These are phyloP conservation scores for Polymixis lichenea DNA, from an alignment of 2,888 invertebrate genomes.

Conservation along the genomic window DNA sequence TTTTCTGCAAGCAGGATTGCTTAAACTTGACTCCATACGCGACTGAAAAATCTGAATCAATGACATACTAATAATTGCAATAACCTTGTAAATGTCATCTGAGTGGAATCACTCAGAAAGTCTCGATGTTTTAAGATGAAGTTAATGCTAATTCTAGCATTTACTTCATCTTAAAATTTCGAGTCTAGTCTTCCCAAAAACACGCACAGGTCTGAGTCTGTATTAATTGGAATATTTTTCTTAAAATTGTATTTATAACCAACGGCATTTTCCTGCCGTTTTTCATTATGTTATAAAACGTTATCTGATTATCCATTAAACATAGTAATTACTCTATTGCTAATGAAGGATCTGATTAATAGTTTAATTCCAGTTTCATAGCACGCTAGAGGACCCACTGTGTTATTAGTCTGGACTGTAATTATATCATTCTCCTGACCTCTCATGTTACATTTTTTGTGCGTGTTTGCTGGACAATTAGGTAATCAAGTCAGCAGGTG, in stretches of 20 bases:
- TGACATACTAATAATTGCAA: no score
- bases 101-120: no score
- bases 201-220: not conserved
- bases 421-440: constrained; percentile 57
- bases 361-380: constrained; percentile 41
- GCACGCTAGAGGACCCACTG: constrained; percentile 45
- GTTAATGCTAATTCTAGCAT: no score
- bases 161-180: no score
- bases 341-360: constrained; percentile 58
- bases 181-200: no score
- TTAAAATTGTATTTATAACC: not conserved
- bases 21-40: no score
- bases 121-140: no score
- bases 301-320: constrained; percentile 57
- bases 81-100: no score
- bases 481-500: constrained; percentile 58
- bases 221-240: not conserved
- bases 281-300: constrained; percentile 41
- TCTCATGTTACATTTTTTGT: constrained; percentile 45
- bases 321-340: constrained; percentile 45
- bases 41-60: not conserved
- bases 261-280: constrained; percentile 3
- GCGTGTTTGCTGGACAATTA: constrained; percentile 59
- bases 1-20: no score
- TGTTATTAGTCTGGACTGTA: constrained; percentile 42